These are phyloP conservation scores for Vireo altiloquus DNA, from an alignment of 2,113 vertebrate genomes.

Conservation along the genomic window DNA sequence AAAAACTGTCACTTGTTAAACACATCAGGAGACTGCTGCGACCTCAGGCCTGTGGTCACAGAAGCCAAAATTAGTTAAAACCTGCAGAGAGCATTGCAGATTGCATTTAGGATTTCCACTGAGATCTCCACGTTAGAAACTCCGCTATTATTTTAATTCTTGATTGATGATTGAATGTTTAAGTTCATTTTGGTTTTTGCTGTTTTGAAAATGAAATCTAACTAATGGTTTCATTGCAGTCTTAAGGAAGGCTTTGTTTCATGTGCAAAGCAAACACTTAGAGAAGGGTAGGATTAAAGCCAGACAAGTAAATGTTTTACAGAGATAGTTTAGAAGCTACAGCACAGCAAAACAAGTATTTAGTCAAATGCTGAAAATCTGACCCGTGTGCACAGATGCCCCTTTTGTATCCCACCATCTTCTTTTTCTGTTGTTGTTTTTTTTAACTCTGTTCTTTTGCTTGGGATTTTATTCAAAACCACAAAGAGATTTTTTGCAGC, in stretches of 20 bases:
- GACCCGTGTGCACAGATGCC: not conserved
- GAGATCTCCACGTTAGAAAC: not conserved
- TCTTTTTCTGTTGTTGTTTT: not conserved
- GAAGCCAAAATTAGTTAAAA: constrained; percentile 10
- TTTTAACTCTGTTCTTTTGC: not conserved
- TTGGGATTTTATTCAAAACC: not conserved
- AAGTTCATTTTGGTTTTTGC: not conserved
- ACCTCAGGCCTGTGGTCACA: not conserved
- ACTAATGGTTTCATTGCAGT: not conserved
- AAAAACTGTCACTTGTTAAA: not conserved
- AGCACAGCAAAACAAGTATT: not conserved
- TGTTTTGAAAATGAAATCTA: not conserved
- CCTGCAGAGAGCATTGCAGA: not conserved
- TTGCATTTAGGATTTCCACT: not conserved
- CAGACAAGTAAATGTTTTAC: constrained; percentile 35
- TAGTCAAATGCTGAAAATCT: not conserved
- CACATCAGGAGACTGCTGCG: not conserved
- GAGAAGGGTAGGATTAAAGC: not conserved
- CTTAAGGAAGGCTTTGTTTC: constrained; percentile 38
- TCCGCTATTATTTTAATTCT: not conserved
- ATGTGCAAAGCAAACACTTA: constrained; percentile 24
- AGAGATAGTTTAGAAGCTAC: not conserved
- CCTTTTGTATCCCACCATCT: not conserved
- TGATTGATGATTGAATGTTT: not conserved
- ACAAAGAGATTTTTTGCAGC: not conserved